Base-by-base conservation (phyloP, 2,888 invertebrate genomes). In the Leptopilina myrica region DNA sequence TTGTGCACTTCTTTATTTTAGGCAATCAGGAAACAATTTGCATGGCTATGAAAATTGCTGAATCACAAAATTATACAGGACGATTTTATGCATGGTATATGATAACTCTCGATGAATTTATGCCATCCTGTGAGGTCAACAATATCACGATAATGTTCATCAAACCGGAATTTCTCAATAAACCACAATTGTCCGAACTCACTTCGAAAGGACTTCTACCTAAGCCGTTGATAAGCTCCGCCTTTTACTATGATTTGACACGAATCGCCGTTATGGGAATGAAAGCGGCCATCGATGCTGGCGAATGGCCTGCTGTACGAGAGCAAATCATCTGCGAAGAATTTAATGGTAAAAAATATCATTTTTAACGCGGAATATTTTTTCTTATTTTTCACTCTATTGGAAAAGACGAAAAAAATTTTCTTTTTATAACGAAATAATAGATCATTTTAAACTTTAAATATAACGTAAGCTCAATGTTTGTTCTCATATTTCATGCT, bases 31-130 rank as follows among this genome's bases (percentile, higher is more conserved):
- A 93, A 73, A 96, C 95, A 7, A 95, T 97, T 77, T 95, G 94
- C 85, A 92, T 93, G 79, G 95, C 95, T 40, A 91, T 97, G 66
- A 94, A 95, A 86, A 93, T 94, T 0, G 97, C 96, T 0, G 95
- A 96, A 81, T 93, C 94, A 67, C 94, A 96, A 64, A 94, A 95
- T 82, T 96, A 95, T 89, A 97, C 97, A 87, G 96, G 95, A 15
- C 93, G 95, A 79, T 96, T 97, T 91, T 97, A 96, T 84, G 96
- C 97, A 66, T 97, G 98, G 98, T 96, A 97, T 90, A 95, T 96
- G 4, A 93, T 98, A 46, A 95, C 96, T 0, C 94, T 96, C 90
- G 95, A 95, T 83, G 95, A 95, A 86, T 95, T 95, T 0, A 95
- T 95, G 84, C 93, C 96, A 3, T 94, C 94, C 80, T 97, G 97